Percentiles rank a stretch among this genome's conserved stretches.
These are phyloP conservation scores for Heliconius charithonia DNA, from an alignment of 2,888 invertebrate species.

Conservation along the genomic window DNA sequence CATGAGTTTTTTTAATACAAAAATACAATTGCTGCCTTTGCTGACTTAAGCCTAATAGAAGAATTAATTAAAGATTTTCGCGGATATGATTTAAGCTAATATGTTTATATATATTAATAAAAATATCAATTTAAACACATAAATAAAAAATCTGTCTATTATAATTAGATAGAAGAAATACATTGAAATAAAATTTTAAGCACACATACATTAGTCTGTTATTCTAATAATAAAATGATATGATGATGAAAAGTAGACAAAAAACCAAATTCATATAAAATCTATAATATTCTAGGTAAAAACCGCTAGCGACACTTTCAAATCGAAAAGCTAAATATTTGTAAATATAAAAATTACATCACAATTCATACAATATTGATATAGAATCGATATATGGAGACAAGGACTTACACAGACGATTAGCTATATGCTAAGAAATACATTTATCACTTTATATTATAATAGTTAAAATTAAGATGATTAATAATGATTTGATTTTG, in stretches of 20 bases:
- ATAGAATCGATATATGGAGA: constrained; percentile 26
- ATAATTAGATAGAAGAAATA: not conserved
- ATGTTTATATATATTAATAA: constrained; percentile 11
- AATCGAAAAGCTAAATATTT: constrained; percentile 10
- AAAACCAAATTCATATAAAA: constrained; percentile 19
- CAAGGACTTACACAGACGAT: not conserved
- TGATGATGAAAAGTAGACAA: constrained; percentile 2
- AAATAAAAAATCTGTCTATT: not conserved
- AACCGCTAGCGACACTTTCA: constrained; percentile 18
- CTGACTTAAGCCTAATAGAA: constrained; percentile 17
- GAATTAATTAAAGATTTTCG: constrained; percentile 18
- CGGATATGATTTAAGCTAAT: constrained; percentile 13
- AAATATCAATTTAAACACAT: constrained; percentile 9
- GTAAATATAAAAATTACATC: constrained; percentile 25
- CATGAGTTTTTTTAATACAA: constrained; percentile 11
- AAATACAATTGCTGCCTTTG: constrained; percentile 21
- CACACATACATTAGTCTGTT: not conserved
- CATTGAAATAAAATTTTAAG: not conserved
- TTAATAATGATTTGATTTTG: constrained; percentile 3
- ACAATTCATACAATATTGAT: constrained; percentile 23
- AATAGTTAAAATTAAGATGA: constrained; percentile 10
- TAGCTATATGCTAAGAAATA: constrained; percentile 26
- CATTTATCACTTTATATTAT: constrained; percentile 25
- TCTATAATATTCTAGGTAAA: constrained; percentile 14
- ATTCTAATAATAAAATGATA: constrained; percentile 7